phyloP scores from a whole-genome alignment of 2,797 vertebrate species.

The Mus caroli region DNA sequence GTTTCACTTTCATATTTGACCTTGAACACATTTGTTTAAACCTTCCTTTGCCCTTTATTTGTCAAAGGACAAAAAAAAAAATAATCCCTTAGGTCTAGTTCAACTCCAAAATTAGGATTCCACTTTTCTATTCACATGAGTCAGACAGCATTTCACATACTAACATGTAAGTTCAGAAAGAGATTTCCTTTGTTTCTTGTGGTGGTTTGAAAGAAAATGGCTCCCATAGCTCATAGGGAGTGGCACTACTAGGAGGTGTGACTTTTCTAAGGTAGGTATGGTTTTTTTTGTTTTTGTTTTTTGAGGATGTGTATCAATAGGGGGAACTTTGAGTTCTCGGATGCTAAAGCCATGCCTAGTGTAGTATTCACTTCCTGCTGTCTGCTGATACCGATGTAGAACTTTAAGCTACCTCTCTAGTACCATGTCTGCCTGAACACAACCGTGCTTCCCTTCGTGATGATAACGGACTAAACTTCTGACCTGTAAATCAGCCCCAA shows the following conservation, averaged over 20 bases:
- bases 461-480: background rate
- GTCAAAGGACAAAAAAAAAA: constrained; percentile 16
- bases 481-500: background rate
- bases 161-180: background rate
- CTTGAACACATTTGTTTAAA: constrained; percentile 45
- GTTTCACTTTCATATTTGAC: constrained; percentile 46
- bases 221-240: background rate
- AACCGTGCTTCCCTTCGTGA: background rate
- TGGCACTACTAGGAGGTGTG: background rate
- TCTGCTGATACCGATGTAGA: background rate
- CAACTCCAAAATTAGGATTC: background rate
- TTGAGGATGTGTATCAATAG: background rate
- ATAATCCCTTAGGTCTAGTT: background rate
- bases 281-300: background rate
- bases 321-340: background rate
- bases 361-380: background rate
- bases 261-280: background rate
- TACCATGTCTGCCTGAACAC: background rate
- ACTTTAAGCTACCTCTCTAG: background rate
- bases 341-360: background rate
- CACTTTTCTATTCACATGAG: constrained; percentile 26
- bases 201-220: background rate
- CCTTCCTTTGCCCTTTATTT: constrained; percentile 22
- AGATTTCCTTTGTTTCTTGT: background rate
- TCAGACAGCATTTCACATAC: background rate